These are phyloP conservation scores for Ptilonorhynchus violaceus DNA, from an alignment of 2,113 vertebrate species.

Conservation along the genomic window DNA sequence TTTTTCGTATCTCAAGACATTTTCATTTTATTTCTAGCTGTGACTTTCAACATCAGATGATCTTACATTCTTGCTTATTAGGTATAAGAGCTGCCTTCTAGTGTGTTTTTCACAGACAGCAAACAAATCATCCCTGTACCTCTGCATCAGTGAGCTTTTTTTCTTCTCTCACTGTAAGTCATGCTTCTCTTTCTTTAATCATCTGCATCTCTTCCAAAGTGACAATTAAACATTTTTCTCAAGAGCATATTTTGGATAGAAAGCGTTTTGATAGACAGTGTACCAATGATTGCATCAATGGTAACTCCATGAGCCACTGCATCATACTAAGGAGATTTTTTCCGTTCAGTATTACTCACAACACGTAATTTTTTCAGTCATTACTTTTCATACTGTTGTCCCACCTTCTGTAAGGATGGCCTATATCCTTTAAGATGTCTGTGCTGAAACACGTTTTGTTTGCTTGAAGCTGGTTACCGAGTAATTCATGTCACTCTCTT, in stretches of 20 bases:
- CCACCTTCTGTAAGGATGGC: background rate
- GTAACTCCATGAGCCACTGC: background rate
- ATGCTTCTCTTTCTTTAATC: background rate
- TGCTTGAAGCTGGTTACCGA: background rate
- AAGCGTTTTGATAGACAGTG: background rate
- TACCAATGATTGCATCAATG: background rate
- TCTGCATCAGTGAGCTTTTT: background rate
- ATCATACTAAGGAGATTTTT: background rate
- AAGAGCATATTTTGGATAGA: background rate
- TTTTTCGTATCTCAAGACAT: background rate
- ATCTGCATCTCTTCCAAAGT: background rate
- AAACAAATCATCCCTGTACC: background rate
- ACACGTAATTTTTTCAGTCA: background rate
- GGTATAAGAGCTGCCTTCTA: background rate
- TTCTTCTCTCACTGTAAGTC: background rate
- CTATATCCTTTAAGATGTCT: background rate
- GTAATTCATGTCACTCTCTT: background rate
- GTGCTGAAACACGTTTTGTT: background rate
- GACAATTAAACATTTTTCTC: background rate
- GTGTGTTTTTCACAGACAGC: background rate
- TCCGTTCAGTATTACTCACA: background rate
- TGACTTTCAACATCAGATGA: background rate
- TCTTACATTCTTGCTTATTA: background rate
- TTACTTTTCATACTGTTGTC: background rate
- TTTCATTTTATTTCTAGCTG: background rate